These are phyloP conservation scores for Chauna torquata DNA, from an alignment of 2,113 vertebrate species.

Conservation along the genomic window DNA sequence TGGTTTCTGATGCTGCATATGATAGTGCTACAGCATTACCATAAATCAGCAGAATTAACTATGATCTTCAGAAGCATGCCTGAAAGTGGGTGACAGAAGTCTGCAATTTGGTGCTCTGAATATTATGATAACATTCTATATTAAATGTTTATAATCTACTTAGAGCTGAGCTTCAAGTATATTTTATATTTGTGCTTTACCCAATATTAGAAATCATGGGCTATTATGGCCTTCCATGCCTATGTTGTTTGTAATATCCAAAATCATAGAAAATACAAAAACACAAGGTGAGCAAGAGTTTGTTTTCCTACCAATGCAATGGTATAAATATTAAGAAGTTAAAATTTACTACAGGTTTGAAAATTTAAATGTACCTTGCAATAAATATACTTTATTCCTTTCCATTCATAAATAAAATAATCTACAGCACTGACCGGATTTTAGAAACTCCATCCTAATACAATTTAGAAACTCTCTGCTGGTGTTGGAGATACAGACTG, in stretches of 20 bases:
- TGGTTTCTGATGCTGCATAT: constrained; percentile 92
- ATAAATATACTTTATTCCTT: constrained; percentile 42
- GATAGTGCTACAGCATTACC: constrained; percentile 95
- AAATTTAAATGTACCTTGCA: constrained; percentile 43
- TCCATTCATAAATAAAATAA: constrained; percentile 48
- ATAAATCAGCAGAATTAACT: constrained; percentile 99
- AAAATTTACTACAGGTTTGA: constrained; percentile 46
- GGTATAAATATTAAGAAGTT: constrained; percentile 41
- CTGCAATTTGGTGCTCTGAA: constrained; percentile 97
- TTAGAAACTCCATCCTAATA: constrained; percentile 58
- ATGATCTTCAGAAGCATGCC: constrained; percentile 95
- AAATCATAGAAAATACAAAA: constrained; percentile 70
- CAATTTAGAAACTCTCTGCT: constrained; percentile 63
- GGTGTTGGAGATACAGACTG: constrained; percentile 20
- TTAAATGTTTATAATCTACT: constrained; percentile 99
- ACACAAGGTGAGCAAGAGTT: constrained; percentile 35
- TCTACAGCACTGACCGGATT: constrained; percentile 64
- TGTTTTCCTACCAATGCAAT: neutral
- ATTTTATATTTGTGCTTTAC: constrained; percentile 93
- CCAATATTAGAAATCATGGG: constrained; percentile 79
- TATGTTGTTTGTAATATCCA: constrained; percentile 67
- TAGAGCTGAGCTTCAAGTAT: constrained; percentile 94
- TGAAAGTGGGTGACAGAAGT: constrained; percentile 95
- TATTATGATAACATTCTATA: constrained; percentile 99
- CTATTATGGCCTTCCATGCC: constrained; percentile 68